Evolutionary conservation across 1,140 invertebrate genomes (phyloP).

Genomic region (Drosophila neocordata): DNA sequence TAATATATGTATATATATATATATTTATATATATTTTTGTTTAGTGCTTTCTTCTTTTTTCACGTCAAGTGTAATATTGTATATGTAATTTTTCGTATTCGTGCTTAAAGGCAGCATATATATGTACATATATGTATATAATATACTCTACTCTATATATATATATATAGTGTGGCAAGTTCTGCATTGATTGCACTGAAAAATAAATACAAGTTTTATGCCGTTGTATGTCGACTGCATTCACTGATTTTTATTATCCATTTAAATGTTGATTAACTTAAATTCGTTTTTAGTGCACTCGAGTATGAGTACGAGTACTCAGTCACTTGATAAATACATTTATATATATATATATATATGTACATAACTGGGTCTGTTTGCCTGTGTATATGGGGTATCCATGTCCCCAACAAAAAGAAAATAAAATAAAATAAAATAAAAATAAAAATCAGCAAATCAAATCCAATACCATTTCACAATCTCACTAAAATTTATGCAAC

Average conservation of each 20-base stretch:
- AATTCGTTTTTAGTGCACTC: conserved; percentile 71
- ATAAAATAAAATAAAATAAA: neutral
- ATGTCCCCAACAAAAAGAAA: conserved; percentile 19
- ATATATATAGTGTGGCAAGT: conserved; percentile 1
- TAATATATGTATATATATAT: no score
- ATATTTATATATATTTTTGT: conserved; percentile 50
- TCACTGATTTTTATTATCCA: conserved; percentile 69
- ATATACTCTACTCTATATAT: conserved; percentile 13
- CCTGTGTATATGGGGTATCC: conserved; percentile 26
- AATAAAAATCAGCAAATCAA: conserved; percentile 80
- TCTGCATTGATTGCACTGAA: conserved; percentile 48
- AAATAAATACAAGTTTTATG: conserved; percentile 39
- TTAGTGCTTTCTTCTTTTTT: conserved; percentile 39
- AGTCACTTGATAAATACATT: conserved; percentile 10
- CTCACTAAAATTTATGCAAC: conserved; percentile 60
- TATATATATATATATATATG: no score
- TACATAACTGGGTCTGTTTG: conserved; percentile 23
- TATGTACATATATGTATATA: conserved; percentile 5
- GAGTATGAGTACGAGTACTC: conserved; percentile 45
- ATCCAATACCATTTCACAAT: conserved; percentile 68
- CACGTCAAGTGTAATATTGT: conserved; percentile 56
- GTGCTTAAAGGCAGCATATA: conserved; percentile 25
- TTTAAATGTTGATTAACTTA: conserved; percentile 79
- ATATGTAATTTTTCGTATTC: conserved; percentile 13
- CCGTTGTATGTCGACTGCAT: conserved; percentile 36